These are phyloP conservation scores for Corvus moneduloides DNA, from an alignment of 2,113 vertebrate genomes.

Conservation along the genomic window DNA sequence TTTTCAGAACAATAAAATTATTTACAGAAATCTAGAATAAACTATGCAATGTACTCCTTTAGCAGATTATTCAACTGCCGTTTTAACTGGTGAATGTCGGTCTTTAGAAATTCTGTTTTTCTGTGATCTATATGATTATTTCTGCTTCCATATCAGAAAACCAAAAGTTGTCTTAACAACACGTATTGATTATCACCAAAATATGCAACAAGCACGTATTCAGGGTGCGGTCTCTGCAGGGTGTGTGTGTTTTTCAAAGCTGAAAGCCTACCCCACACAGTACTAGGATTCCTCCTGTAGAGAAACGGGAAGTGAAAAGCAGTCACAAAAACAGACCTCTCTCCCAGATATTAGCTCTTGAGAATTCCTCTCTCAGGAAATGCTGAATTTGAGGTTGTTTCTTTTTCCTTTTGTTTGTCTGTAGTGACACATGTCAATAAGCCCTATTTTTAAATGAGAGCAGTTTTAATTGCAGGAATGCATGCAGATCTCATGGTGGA, in stretches of 20 bases:
- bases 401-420: background rate
- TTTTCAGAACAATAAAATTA: background rate
- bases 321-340: background rate
- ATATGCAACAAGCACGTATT: background rate
- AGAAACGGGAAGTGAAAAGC: background rate
- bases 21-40: background rate
- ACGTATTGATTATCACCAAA: background rate
- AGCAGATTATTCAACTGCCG: background rate
- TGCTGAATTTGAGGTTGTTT: background rate
- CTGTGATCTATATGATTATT: background rate
- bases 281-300: background rate
- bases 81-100: accelerated
- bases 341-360: background rate
- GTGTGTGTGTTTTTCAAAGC: background rate
- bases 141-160: background rate
- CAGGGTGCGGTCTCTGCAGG: background rate
- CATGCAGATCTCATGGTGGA: background rate
- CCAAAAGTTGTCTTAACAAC: background rate
- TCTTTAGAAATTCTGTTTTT: background rate
- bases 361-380: background rate
- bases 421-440: background rate
- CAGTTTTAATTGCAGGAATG: background rate
- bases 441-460: background rate
- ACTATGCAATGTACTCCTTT: background rate
- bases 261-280: background rate